Percentiles rank a stretch among this genome's conserved stretches.
These are phyloP conservation scores for Forpus xanthops DNA, from an alignment of 2,797 vertebrate genomes.

Conservation along the genomic window DNA sequence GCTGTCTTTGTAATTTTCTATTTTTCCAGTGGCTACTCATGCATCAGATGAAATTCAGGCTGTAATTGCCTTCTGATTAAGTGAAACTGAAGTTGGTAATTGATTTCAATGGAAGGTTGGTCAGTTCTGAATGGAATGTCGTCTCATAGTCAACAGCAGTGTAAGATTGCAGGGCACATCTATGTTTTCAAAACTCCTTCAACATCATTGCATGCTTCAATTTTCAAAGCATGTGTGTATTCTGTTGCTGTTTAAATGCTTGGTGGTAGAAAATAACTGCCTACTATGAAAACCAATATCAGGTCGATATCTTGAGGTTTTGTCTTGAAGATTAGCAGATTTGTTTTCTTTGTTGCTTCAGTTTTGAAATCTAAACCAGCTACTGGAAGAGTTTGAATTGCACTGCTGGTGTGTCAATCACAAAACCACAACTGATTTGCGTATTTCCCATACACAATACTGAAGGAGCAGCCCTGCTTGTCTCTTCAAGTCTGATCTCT, in stretches of 20 bases:
- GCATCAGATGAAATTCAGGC: background rate
- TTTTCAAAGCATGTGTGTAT: background rate
- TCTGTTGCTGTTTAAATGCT: background rate
- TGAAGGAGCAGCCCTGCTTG: background rate
- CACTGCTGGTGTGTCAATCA: background rate
- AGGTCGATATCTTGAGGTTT: background rate
- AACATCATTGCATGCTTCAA: background rate
- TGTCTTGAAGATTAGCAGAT: background rate
- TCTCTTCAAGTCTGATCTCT: background rate
- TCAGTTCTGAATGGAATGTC: background rate
- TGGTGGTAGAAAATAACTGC: background rate
- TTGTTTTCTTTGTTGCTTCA: background rate
- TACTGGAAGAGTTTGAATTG: background rate
- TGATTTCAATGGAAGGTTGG: background rate
- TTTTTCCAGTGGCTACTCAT: background rate
- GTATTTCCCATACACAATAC: background rate
- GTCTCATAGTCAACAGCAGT: background rate
- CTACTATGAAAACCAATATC: background rate
- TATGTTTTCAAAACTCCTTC: background rate
- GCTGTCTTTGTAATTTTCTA: background rate
- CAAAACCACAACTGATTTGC: rapidly evolving
- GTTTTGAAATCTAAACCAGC: background rate
- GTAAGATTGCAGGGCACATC: background rate
- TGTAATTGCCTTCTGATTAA: background rate
- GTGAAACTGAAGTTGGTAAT: background rate